These are phyloP conservation scores for Onychostoma macrolepis DNA, from an alignment of 2,113 vertebrate genomes.

Conservation along the genomic window DNA sequence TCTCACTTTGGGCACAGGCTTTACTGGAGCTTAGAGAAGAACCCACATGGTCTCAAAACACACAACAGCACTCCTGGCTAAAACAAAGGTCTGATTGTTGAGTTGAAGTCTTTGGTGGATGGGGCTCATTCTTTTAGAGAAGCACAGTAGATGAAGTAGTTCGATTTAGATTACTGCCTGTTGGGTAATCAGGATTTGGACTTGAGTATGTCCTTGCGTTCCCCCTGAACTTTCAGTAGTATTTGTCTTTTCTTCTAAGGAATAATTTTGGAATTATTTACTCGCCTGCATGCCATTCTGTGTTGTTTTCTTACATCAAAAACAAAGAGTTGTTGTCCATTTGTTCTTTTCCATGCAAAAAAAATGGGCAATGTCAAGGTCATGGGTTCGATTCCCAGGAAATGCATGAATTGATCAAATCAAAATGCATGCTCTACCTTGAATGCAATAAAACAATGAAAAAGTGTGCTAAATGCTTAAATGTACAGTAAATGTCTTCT, in stretches of 20 bases:
- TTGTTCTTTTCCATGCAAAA: background rate
- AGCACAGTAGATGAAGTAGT: conserved; percentile 4
- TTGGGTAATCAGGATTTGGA: conserved; percentile 16
- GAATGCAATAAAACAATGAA: background rate
- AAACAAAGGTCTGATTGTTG: conserved; percentile 65
- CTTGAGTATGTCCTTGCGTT: background rate
- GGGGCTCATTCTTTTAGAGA: background rate
- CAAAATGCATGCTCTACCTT: background rate
- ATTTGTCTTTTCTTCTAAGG: background rate
- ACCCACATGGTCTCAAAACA: conserved; percentile 59
- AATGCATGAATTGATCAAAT: background rate
- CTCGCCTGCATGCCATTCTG: background rate
- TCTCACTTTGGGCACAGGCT: conserved; percentile 42
- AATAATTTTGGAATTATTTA: background rate
- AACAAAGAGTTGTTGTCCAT: background rate
- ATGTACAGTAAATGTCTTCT: too few species aligned
- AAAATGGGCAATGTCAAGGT: background rate
- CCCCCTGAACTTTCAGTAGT: background rate
- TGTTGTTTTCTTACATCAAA: background rate
- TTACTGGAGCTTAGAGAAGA: conserved; percentile 61
- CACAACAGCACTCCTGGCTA: conserved; percentile 16
- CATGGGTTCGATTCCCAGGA: background rate
- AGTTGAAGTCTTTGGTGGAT: conserved; percentile 47
- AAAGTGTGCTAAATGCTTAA: too few species aligned
- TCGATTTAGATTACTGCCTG: conserved; percentile 12